Conservation (phyloP, 2,113 vertebrate genomes). For the Esox niger region DNA sequence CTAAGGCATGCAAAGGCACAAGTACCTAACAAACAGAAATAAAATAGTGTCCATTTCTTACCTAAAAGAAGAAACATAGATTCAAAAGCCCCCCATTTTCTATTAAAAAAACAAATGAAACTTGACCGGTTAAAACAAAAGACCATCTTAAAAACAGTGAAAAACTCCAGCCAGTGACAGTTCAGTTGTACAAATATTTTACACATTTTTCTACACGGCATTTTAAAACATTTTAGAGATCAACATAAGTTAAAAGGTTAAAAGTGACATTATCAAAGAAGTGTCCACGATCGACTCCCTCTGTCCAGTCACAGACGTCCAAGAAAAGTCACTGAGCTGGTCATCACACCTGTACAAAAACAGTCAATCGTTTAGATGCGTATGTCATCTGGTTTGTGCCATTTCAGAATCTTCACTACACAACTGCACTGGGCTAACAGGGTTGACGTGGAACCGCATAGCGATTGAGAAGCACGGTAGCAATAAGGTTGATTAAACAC, state of each 20-base stretch:
- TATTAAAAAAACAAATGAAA: conserved; percentile 70
- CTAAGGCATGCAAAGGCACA: conserved; percentile 67
- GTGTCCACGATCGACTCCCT: conserved; percentile 68
- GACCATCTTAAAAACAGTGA: conserved; percentile 59
- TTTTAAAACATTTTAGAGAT: conserved; percentile 84
- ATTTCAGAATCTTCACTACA: no score
- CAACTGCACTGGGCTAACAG: no score
- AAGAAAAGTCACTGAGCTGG: conserved; percentile 42
- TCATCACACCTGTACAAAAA: conserved; percentile 30
- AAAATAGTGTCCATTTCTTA: conserved; percentile 19
- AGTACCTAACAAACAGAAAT: conserved; percentile 52
- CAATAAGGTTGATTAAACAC: no score
- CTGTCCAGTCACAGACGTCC: conserved; percentile 51
- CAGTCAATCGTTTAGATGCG: background rate
- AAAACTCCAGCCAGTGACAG: conserved; percentile 77
- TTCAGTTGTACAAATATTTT: conserved; percentile 89
- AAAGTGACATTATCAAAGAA: conserved; percentile 65
- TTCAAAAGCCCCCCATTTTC: conserved; percentile 68
- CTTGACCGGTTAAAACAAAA: conserved; percentile 81
- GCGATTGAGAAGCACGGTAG: no score
- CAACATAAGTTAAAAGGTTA: conserved; percentile 76
- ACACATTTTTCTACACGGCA: conserved; percentile 73
- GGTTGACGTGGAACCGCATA: no score
- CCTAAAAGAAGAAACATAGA: conserved; percentile 22
- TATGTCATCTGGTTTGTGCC: no score